These are phyloP conservation scores for Leucopsar rothschildi DNA, from an alignment of 2,113 vertebrate genomes.

Conservation along the genomic window DNA sequence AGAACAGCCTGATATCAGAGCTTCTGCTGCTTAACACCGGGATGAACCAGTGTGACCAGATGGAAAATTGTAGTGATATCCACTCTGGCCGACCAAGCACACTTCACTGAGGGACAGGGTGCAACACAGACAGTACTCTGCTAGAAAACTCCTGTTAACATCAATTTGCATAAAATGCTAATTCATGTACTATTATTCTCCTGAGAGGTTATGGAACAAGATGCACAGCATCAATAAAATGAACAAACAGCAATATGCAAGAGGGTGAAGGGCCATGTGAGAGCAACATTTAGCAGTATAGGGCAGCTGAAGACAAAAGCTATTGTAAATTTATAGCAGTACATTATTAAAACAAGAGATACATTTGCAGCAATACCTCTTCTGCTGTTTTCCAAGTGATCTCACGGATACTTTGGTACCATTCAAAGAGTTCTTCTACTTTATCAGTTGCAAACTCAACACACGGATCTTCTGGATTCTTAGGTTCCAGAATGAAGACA, in stretches of 20 bases:
- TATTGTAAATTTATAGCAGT: neutral
- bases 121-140: neutral
- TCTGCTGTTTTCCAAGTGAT: conserved; percentile 84
- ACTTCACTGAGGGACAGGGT: neutral
- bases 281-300: neutral
- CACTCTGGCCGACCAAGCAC: neutral
- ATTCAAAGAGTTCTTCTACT: conserved; percentile 90
- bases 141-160: neutral
- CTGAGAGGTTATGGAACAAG: neutral
- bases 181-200: neutral
- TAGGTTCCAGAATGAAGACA: conserved; percentile 85
- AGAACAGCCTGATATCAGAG: neutral
- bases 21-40: neutral
- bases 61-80: neutral
- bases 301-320: neutral
- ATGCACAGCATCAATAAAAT: neutral
- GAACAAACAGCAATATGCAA: neutral
- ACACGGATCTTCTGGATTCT: conserved; percentile 74
- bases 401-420: conserved; percentile 89
- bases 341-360: neutral
- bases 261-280: neutral
- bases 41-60: neutral
- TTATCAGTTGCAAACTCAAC: conserved; percentile 86
- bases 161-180: neutral
- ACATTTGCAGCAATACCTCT: conserved; percentile 61